These are phyloP conservation scores for Epinotia bilunana DNA, from an alignment of 2,888 invertebrate species.

Conservation along the genomic window DNA sequence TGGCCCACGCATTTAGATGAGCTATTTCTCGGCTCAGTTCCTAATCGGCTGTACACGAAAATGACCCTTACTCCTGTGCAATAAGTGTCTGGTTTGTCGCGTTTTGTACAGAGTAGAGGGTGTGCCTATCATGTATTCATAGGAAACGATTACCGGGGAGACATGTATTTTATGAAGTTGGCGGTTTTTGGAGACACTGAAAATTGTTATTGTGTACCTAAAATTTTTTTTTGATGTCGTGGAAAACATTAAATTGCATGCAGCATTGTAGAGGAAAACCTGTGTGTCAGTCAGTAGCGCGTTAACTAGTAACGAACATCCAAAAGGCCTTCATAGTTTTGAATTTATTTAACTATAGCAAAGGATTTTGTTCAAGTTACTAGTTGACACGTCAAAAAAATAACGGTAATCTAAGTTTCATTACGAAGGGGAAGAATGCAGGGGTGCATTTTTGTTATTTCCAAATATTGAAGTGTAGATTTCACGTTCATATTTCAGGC, in stretches of 20 bases:
- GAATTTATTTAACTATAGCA: neutral
- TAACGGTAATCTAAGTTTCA: conserved; percentile 75
- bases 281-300: too few species aligned
- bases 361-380: neutral
- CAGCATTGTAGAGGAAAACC: neutral
- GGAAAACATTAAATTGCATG: neutral
- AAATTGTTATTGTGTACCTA: conserved; percentile 12
- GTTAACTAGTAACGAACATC: neutral
- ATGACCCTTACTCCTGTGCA: neutral
- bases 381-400: conserved; percentile 51
- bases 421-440: conserved; percentile 59
- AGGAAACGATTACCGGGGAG: conserved; percentile 62
- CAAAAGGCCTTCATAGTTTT: neutral
- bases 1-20: conserved; percentile 77
- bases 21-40: conserved; percentile 66
- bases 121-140: conserved; percentile 74
- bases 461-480: conserved; percentile 9
- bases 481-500: neutral
- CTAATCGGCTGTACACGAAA: conserved; percentile 39
- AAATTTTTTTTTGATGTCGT: neutral
- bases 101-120: conserved; percentile 3
- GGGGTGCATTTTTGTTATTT: conserved; percentile 45
- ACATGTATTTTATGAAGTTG: conserved; percentile 47
- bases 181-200: neutral
- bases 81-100: neutral